A percentile compares a stretch with the other conserved stretches of the same genome.
Evolutionary conservation across 2,113 vertebrate species (phyloP).

Genomic region (Illadopsis cleaveri): DNA sequence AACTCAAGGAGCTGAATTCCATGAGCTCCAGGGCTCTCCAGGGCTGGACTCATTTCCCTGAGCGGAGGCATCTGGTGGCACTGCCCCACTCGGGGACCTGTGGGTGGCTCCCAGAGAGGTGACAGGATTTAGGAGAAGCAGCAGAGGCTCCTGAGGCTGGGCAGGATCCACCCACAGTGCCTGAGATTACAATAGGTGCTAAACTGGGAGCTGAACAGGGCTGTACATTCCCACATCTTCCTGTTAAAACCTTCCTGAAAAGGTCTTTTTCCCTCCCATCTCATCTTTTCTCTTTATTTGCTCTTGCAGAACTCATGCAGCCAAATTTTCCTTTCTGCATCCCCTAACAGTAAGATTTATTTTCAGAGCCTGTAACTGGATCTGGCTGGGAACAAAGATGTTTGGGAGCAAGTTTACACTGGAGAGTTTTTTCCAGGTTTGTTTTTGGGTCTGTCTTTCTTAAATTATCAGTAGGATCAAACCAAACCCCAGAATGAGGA

Average conservation of each 20-base stretch:
- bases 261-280: background rate
- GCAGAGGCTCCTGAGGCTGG: background rate
- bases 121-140: background rate
- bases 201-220: background rate
- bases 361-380: constrained; percentile 10
- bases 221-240: background rate
- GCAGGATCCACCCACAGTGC: background rate
- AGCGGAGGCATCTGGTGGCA: background rate
- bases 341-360: background rate
- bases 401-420: background rate
- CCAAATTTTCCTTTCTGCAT: background rate
- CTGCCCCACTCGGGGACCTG: background rate
- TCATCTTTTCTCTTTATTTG: background rate
- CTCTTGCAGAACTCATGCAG: background rate
- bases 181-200: background rate
- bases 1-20: background rate
- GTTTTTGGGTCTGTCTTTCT: background rate
- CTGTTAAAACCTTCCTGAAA: background rate
- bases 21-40: background rate
- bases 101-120: background rate
- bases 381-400: background rate
- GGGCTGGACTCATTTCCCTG: background rate
- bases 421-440: background rate
- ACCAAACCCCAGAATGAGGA: background rate
- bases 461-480: background rate